These are phyloP conservation scores for Sardinella longiceps DNA, from an alignment of 2,797 vertebrate species.

Conservation along the genomic window DNA sequence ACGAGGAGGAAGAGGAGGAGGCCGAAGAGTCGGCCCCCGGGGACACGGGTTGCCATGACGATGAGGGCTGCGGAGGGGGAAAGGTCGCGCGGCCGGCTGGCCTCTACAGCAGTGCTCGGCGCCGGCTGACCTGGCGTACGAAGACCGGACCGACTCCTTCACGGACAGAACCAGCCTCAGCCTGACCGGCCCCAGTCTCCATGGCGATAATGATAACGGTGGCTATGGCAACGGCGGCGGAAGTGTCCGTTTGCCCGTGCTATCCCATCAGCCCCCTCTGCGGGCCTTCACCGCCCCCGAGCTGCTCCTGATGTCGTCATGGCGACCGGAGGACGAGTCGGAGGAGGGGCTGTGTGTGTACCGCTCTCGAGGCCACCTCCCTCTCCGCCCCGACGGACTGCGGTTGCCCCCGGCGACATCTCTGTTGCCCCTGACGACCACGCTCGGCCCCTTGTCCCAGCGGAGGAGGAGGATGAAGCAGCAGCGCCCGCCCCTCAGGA, in stretches of 20 bases:
- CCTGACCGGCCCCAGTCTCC: constrained; percentile 77
- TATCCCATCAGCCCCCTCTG: constrained; percentile 71
- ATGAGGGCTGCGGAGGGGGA: constrained; percentile 78
- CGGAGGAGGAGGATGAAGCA: constrained; percentile 57
- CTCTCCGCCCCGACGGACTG: background rate
- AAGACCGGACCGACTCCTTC: constrained; percentile 96
- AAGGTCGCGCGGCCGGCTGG: constrained; percentile 86
- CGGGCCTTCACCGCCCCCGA: constrained; percentile 66
- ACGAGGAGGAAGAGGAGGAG: constrained; percentile 78
- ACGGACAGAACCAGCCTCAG: constrained; percentile 98
- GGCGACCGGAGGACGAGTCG: constrained; percentile 51
- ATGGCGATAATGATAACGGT: too few relatives aligned
- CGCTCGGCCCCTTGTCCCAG: constrained; percentile 38
- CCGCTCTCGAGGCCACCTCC: constrained; percentile 39
- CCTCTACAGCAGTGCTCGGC: constrained; percentile 96
- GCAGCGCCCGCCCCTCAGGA: constrained; percentile 47
- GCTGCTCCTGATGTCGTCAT: constrained; percentile 51
- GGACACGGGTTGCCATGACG: constrained; percentile 67
- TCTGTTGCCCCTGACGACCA: background rate
- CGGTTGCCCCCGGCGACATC: constrained; percentile 61
- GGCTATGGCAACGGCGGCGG: constrained; percentile 43
- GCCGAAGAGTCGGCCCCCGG: constrained; percentile 77
- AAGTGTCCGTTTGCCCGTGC: constrained; percentile 78
- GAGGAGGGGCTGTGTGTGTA: constrained; percentile 53
- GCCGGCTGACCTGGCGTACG: constrained; percentile 91